Evolutionary conservation across 2,113 vertebrate species (phyloP).

Genomic region (Ameiurus melas): DNA sequence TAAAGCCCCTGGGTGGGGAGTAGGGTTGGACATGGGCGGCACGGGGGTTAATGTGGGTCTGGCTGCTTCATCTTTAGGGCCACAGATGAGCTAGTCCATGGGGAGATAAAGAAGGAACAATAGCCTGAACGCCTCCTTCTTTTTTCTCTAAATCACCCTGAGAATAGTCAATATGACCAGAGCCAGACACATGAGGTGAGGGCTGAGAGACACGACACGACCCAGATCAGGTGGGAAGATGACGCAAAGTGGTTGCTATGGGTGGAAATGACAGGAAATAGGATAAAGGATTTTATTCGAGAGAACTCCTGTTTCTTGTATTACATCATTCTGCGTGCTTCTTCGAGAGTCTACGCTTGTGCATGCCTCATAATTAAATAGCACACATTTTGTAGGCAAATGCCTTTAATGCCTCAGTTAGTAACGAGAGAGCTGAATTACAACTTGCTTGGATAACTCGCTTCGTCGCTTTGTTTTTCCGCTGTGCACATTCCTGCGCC

Average conservation of each 20-base stretch:
- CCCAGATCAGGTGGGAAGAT: conserved; percentile 24
- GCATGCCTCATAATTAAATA: background rate
- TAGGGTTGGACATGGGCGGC: background rate
- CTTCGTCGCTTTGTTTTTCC: conserved; percentile 27
- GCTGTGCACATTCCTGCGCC: conserved; percentile 28
- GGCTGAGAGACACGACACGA: conserved; percentile 18
- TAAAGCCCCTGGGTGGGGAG: conserved; percentile 37
- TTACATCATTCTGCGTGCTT: background rate
- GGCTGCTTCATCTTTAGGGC: conserved; percentile 42
- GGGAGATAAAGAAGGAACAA: conserved; percentile 34
- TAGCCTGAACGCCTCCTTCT: conserved; percentile 19
- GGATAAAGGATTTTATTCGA: background rate
- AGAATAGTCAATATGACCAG: conserved; percentile 37
- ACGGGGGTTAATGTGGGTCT: conserved; percentile 49
- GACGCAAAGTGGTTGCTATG: conserved; percentile 1
- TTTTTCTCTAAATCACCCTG: conserved; percentile 36
- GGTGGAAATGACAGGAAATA: conserved; percentile 9
- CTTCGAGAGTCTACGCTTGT: background rate
- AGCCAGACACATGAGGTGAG: conserved; percentile 26
- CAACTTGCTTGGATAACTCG: background rate
- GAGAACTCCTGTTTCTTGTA: background rate
- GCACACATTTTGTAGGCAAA: background rate
- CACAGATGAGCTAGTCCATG: conserved; percentile 43
- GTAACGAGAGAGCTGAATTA: background rate
- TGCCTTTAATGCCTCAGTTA: background rate